Evolutionary conservation across 1,140 invertebrate genomes (phyloP).

Genomic region (Drosophila murphyi): DNA sequence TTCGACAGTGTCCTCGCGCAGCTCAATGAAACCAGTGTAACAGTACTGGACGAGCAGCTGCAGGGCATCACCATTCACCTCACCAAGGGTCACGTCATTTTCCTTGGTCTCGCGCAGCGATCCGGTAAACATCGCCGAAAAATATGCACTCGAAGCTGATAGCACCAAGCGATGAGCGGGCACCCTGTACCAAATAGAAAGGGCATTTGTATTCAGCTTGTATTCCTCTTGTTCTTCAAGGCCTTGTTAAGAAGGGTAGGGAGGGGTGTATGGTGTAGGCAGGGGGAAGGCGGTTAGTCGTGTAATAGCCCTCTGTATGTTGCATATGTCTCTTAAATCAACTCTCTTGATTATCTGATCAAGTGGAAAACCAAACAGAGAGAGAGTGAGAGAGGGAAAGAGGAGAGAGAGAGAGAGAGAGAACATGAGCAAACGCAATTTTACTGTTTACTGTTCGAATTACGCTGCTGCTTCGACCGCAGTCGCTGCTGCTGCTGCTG

Average conservation of each 20-base stretch:
- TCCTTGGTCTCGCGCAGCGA: constrained; percentile 93
- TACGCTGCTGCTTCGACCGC: constrained; percentile 32
- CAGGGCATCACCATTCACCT: constrained; percentile 93
- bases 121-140: constrained; percentile 97
- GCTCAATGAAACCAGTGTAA: constrained; percentile 91
- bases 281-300: no score
- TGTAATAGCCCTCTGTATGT: no score
- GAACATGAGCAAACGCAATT: constrained; percentile 51
- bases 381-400: background rate
- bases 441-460: constrained; percentile 53
- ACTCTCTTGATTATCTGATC: background rate
- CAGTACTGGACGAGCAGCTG: constrained; percentile 94
- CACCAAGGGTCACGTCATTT: constrained; percentile 92
- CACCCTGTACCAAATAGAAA: constrained; percentile 79
- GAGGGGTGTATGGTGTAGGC: no score
- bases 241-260: no score
- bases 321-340: no score
- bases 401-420: constrained; percentile 2
- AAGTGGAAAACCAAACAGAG: constrained; percentile 3
- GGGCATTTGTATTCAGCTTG: no score
- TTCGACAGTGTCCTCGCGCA: constrained; percentile 93
- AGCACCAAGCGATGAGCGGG: constrained; percentile 90
- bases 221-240: no score
- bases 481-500: constrained; percentile 4
- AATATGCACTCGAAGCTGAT: constrained; percentile 96